Evolutionary conservation across 2,797 vertebrate genomes (phyloP), one percentile per base, ranked within the genome.

Genomic region (Tapera naevia): DNA sequence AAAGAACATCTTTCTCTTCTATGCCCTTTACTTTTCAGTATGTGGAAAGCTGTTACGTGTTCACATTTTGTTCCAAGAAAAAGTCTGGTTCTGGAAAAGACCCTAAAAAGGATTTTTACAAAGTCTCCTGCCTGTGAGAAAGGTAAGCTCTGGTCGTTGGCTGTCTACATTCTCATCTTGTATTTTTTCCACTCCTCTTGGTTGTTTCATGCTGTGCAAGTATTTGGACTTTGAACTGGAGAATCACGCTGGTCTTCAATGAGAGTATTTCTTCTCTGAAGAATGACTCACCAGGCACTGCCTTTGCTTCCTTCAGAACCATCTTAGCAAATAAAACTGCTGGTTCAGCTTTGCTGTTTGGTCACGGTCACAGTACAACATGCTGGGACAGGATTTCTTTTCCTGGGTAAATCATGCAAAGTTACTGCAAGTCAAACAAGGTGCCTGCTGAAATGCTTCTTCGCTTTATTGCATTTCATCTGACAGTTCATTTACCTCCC

Each of bases 391-490:
- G 60, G 39, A 62, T 66, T 89, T 73, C 73, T 86, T 57, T 86
- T 80, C 91, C 39, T 39, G 80, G 51, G 48, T 64, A 84, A 94
- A 60, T 84, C 64, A 60, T 53, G 67, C 43, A 41, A 78, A 88
- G 48, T 64, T 58, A 25, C 73, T 48, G 62, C 73, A 73, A 90
- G 45, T 76, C 74, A 74, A 85, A 85, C 51, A 82, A 70, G 25
- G 67, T 89, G 60, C 86, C 83, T 95, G 80, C 83, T 88, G 86
- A 95, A 95, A 92, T 39, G 25, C 51, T 65, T 53, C 67, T 80
- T 61, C 73, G 82, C 86, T 85, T 93, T 66, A 37, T 64, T 91
- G 60, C 39, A 17, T 93, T 81, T 91, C 30, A 25, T 79, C 56
- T 67, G 64, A 30, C 50, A 92, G 81, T 37, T 92, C 64, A 74